Evolutionary conservation across 35 echinoderm and acorn worm genomes (phyloP).

Genomic region (Anneissia japonica): DNA sequence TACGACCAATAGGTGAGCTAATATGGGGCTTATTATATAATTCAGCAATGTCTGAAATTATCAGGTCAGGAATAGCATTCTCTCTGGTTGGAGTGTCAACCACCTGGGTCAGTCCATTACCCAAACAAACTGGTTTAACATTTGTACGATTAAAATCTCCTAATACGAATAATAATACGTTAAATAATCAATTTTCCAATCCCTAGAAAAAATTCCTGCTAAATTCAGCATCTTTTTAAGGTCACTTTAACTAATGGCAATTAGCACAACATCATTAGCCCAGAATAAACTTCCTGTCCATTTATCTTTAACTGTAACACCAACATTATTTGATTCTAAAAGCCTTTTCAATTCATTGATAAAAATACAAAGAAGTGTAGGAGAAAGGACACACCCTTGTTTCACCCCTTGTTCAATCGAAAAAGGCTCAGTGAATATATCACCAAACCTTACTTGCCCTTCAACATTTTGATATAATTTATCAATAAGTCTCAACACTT

Average conservation of each 20-base stretch:
- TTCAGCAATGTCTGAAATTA: not conserved
- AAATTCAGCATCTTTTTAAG: not conserved
- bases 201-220: not conserved
- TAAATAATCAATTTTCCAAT: not conserved
- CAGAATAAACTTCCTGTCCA: not conserved
- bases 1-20: conserved; percentile 1
- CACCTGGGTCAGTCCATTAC: no score
- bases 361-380: not conserved
- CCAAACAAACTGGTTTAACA: no score
- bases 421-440: not conserved
- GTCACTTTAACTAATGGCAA: not conserved
- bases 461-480: not conserved
- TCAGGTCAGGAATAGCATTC: not conserved
- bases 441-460: not conserved
- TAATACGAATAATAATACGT: no score
- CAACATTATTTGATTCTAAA: not conserved
- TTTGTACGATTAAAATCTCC: no score
- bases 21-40: not conserved
- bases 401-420: not conserved
- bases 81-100: no score
- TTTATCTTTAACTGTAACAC: not conserved
- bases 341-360: not conserved
- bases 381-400: not conserved
- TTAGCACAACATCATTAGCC: not conserved
- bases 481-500: not conserved